These are phyloP conservation scores for Lobophora halterata DNA, from an alignment of 2,888 invertebrate species.

Conservation along the genomic window DNA sequence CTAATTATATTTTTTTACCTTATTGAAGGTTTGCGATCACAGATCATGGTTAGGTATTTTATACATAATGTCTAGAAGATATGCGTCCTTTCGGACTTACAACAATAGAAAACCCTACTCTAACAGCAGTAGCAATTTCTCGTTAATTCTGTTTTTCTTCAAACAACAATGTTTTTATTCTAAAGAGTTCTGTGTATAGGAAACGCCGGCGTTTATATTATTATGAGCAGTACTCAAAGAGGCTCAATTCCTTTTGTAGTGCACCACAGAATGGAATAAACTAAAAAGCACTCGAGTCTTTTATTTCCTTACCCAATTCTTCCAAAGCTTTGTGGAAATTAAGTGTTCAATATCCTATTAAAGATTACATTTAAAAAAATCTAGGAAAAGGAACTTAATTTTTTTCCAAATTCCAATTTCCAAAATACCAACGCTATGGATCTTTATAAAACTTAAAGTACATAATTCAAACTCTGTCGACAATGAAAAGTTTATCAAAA, in stretches of 20 bases:
- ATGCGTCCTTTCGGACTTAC: too few relatives aligned
- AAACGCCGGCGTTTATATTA: slow-evolving; percentile 69
- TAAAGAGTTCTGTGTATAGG: slow-evolving; percentile 19
- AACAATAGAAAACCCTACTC: background rate
- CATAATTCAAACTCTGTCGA: too few relatives aligned
- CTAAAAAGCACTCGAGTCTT: slow-evolving; percentile 60
- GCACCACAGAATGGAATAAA: slow-evolving; percentile 55
- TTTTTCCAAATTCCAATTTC: slow-evolving; percentile 30
- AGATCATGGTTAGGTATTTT: too few relatives aligned
- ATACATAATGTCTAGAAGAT: too few relatives aligned
- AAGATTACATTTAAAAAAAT: slow-evolving; percentile 49
- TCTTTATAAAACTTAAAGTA: slow-evolving; percentile 10
- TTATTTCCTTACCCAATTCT: slow-evolving; percentile 62
- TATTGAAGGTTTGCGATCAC: too few relatives aligned
- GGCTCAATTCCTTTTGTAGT: slow-evolving; percentile 54
- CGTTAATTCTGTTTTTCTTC: slow-evolving; percentile 21
- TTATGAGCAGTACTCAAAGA: slow-evolving; percentile 49
- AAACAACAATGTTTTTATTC: slow-evolving; percentile 19
- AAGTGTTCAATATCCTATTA: slow-evolving; percentile 63
- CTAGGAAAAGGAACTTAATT: slow-evolving; percentile 39
- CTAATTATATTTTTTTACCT: too few relatives aligned
- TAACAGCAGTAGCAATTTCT: slow-evolving; percentile 18
- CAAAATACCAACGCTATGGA: background rate
- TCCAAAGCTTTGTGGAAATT: slow-evolving; percentile 43
- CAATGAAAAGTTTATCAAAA: too few relatives aligned